Evolutionary conservation across 2,113 vertebrate genomes (phyloP).

Genomic region (Notothenia coriiceps): DNA sequence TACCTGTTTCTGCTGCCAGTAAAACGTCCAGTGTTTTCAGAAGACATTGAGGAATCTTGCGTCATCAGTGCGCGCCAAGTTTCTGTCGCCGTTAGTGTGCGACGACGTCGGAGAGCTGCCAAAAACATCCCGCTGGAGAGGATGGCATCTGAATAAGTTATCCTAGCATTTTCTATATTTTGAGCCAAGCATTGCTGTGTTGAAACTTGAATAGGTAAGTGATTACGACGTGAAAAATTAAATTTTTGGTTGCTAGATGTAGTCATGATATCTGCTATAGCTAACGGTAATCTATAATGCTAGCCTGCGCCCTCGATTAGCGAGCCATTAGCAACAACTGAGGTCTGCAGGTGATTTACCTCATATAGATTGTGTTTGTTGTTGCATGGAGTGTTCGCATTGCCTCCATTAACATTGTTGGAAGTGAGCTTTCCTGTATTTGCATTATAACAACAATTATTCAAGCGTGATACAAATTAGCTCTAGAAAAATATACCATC

Average conservation of each 20-base stretch:
- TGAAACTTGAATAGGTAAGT: constrained; percentile 31
- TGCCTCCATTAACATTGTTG: background rate
- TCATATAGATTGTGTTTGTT: background rate
- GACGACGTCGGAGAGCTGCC: constrained; percentile 42
- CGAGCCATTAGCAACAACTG: background rate
- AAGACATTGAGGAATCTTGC: background rate
- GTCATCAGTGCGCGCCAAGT: constrained; percentile 52
- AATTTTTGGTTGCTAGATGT: background rate
- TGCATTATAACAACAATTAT: background rate
- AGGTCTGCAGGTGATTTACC: background rate
- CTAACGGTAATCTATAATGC: constrained; percentile 38
- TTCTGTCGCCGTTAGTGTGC: constrained; percentile 18
- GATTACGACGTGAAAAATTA: background rate
- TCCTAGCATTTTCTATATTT: background rate
- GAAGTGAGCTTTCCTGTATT: background rate
- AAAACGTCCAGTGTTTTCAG: constrained; percentile 42
- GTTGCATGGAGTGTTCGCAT: background rate
- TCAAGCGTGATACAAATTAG: background rate
- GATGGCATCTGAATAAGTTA: constrained; percentile 37
- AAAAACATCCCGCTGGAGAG: constrained; percentile 39
- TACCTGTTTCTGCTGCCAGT: constrained; percentile 58
- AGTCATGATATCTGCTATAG: constrained; percentile 8
- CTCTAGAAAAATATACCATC: background rate
- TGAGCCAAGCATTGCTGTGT: rapidly evolving
- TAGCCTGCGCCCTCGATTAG: constrained; percentile 41